Conservation (phyloP, 1,140 invertebrate species). For the Coenobita brevimanus region DNA sequence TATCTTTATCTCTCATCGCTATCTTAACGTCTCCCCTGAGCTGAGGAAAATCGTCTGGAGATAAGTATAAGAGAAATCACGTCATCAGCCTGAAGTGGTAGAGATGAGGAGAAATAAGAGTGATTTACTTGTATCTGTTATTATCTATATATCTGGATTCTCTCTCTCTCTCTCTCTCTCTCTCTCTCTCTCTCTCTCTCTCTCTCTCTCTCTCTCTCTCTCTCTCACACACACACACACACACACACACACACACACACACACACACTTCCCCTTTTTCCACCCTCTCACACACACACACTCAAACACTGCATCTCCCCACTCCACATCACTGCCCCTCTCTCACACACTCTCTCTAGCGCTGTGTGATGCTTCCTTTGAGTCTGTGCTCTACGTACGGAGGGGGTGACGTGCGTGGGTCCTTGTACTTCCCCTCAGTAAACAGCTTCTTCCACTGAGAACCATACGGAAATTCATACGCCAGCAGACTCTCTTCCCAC, state of each 20-base stretch:
- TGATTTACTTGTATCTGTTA: neutral
- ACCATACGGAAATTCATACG: constrained; percentile 85
- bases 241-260: neutral
- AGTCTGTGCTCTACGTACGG: constrained; percentile 31
- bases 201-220: constrained; percentile 19
- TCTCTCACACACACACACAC: constrained; percentile 6
- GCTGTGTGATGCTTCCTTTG: neutral
- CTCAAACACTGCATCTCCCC: neutral
- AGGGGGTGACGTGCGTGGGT: constrained; percentile 19
- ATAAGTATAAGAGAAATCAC: too few species aligned
- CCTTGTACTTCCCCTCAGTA: constrained; percentile 70
- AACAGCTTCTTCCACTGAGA: constrained; percentile 82
- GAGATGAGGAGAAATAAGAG: neutral
- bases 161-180: neutral
- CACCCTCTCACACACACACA: too few species aligned
- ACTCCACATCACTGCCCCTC: neutral
- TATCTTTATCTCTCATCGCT: too few species aligned
- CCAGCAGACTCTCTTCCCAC: constrained; percentile 78
- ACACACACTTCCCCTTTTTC: too few species aligned
- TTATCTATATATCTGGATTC: neutral
- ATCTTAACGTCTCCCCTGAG: too few species aligned
- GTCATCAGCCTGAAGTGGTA: neutral
- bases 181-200: neutral
- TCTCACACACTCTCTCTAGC: neutral
- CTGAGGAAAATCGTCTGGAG: too few species aligned